These are phyloP conservation scores for Epinephelus awoara DNA, from an alignment of 2,797 vertebrate species.

Conservation along the genomic window DNA sequence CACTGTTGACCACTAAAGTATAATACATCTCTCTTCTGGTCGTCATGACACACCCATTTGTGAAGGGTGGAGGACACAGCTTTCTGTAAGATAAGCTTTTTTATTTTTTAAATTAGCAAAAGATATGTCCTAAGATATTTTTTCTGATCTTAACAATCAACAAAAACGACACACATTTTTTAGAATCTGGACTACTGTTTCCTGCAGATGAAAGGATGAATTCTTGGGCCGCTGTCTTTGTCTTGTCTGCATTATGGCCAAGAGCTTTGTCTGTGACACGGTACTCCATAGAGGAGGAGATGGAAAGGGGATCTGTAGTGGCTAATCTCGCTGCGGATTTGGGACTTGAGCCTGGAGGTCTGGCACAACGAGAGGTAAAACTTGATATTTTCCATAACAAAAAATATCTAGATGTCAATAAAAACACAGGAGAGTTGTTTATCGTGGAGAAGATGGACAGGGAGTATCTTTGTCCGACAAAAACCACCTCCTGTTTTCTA, in stretches of 20 bases:
- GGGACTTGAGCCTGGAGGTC: conserved; percentile 76
- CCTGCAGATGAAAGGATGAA: conserved; percentile 56
- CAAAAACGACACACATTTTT: not conserved
- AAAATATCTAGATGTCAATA: conserved; percentile 86
- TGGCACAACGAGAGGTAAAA: conserved; percentile 84
- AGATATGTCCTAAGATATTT: not conserved
- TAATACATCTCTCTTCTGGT: not conserved
- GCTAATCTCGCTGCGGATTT: conserved; percentile 87
- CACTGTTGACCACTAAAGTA: conserved; percentile 78
- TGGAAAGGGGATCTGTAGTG: conserved; percentile 85
- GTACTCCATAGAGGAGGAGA: conserved; percentile 88
- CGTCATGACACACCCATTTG: conserved; percentile 64
- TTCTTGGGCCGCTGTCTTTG: conserved; percentile 68
- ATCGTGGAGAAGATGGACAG: conserved; percentile 88
- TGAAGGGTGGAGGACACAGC: conserved; percentile 19
- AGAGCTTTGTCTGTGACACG: conserved; percentile 82
- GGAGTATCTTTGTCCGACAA: conserved; percentile 87
- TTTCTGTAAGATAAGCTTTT: conserved; percentile 16
- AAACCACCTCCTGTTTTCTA: conserved; percentile 83
- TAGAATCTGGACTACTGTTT: conserved; percentile 6
- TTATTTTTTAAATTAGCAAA: not conserved
- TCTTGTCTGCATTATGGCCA: conserved; percentile 72
- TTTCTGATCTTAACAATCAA: not conserved
- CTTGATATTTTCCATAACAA: conserved; percentile 85
- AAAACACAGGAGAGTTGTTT: conserved; percentile 84